These are phyloP conservation scores for Pseudorasbora parva DNA, from an alignment of 2,113 vertebrate species.

Conservation along the genomic window DNA sequence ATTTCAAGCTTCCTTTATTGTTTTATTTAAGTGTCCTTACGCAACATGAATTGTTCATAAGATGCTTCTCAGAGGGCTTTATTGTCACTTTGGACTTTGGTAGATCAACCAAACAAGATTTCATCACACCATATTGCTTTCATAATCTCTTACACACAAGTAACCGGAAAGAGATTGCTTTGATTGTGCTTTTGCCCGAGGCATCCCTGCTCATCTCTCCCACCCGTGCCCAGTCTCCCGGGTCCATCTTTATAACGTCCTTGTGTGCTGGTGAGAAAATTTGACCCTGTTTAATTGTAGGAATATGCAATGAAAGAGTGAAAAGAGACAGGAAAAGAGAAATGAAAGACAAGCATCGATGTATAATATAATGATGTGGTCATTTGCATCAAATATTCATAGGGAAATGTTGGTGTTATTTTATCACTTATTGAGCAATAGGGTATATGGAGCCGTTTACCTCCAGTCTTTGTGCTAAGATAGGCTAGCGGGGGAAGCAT, in stretches of 20 bases:
- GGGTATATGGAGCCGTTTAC: too few species aligned
- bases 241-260: not conserved
- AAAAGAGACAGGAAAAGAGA: too few species aligned
- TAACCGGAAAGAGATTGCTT: conserved; percentile 23
- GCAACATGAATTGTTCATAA: conserved; percentile 25
- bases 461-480: too few species aligned
- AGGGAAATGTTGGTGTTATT: too few species aligned
- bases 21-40: too few species aligned
- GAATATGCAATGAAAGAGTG: not conserved
- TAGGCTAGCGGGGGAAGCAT: too few species aligned
- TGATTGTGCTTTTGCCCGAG: conserved; percentile 27
- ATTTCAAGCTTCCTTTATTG: too few species aligned
- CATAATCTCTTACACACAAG: conserved; percentile 15
- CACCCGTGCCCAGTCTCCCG: conserved; percentile 11
- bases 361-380: too few species aligned
- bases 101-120: conserved; percentile 20
- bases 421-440: too few species aligned
- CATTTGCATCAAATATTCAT: too few species aligned
- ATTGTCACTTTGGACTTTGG: conserved; percentile 27
- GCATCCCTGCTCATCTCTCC: conserved; percentile 12
- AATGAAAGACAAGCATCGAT: too few species aligned
- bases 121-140: conserved; percentile 25
- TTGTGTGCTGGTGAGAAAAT: not conserved
- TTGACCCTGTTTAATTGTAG: not conserved
- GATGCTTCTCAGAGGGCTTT: not conserved